Evolutionary conservation across 2,113 vertebrate species (phyloP), one percentile per base, ranked within the genome.

Genomic region (Chaenocephalus aceratus): DNA sequence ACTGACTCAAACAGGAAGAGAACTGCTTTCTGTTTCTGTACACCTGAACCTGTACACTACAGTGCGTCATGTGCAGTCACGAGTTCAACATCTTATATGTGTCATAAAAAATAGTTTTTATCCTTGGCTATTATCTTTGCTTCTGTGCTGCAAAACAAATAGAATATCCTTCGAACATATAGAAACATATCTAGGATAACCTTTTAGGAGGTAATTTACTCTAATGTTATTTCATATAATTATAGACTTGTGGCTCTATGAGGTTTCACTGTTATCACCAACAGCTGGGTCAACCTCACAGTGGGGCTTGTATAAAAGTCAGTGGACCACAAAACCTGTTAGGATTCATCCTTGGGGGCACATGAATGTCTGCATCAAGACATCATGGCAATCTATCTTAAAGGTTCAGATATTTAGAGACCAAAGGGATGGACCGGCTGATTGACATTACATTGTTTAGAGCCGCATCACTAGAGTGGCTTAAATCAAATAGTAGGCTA

Each of bases 1-100:
- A 48, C 9, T 56, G 49, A 56, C 41, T 70, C 36, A 46, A 54
- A 54, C 58, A 36, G 16, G 15, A 12, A 36, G 23, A 48, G 54
- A 11, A 68, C 5, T 3, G 26, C 54, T 73, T 57, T 26, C 76
- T 75, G 46, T 63, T 69, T 64, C 67, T 75, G 64, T 7, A 57
- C 45, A 45, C 52, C 15, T 83, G 71, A 72, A 62, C 67, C 54
- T 49, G 68, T 48, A 61, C 21, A 21, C 21, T 21, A 21, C 61
- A 73, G 15, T 14, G 51, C 10, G 4, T 45, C 49, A 61, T 46
- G 48, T 62, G 4, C 6, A 16, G 41, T 48, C 26, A 15, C 36
- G 8, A 48, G 30, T 65, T 16, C 44, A 53, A 48, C 63, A 52
- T 18, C 6, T 75, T 41, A 7, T 6, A 41, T 6, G 5, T 7